Evolutionary conservation across 2,888 invertebrate genomes (phyloP).

Genomic region (Cosmopolites sordidus): DNA sequence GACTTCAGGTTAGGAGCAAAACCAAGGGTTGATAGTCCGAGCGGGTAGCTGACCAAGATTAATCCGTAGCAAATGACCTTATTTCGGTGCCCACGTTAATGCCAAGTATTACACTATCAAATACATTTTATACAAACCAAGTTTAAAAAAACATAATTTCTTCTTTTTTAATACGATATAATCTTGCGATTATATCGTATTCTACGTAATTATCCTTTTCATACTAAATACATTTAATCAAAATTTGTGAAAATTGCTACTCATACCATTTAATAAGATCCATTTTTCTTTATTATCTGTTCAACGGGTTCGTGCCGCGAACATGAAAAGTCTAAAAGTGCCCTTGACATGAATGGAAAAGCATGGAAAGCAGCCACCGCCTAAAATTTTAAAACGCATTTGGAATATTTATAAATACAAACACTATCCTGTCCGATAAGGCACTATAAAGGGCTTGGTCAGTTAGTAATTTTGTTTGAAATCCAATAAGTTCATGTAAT

Average conservation of each 20-base stretch:
- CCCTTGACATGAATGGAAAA: background rate
- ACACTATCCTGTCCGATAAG: conserved; percentile 20
- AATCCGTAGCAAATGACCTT: too few species aligned
- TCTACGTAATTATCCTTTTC: background rate
- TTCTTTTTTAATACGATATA: too few species aligned
- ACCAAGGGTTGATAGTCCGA: too few species aligned
- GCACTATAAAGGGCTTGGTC: conserved; percentile 33
- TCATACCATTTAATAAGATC: background rate
- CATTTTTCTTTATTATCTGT: background rate
- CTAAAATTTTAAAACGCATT: conserved; percentile 14
- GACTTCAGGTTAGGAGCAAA: too few species aligned
- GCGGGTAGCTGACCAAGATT: too few species aligned
- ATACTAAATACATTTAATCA: background rate
- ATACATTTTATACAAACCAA: too few species aligned
- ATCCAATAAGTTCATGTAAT: conserved; percentile 37
- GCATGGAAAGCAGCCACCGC: conserved; percentile 3
- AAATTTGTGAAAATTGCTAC: background rate
- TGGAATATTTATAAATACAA: conserved; percentile 14
- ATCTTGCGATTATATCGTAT: background rate
- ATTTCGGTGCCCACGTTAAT: too few species aligned
- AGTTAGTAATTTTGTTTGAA: conserved; percentile 33
- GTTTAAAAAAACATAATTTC: too few species aligned
- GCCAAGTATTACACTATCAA: too few species aligned
- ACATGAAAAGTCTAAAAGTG: background rate
- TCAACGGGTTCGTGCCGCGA: background rate